Base-by-base conservation (phyloP, 2,113 vertebrate species). In the Catharus minimus region DNA sequence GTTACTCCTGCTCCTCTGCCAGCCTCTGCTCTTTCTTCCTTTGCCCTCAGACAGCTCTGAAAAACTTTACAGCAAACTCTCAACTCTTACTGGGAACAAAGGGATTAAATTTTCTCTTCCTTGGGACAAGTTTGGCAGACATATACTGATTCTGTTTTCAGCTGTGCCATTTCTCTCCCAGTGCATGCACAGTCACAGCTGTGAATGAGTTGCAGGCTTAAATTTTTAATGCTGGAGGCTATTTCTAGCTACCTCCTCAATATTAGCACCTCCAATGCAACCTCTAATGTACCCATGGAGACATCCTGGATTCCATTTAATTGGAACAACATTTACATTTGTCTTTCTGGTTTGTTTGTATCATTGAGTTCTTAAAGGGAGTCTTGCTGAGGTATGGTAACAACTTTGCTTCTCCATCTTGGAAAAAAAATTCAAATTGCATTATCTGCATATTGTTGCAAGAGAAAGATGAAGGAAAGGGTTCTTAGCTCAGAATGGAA, bases 211-310 rank as follows among this genome's bases (percentile, higher is more conserved):
- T 90, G 53, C 49, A 88, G 83, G 55, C 62, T 90, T 95, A 89
- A 95, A 95, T 95, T 97, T 96, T 95, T 94, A 95, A 94, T 94
- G 90, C 62, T 62, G 64, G 53, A 82, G 81, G 72, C 81, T 95
- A 87, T 92, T 92, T 88, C 71, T 89, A 79, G 88, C 87, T 88
- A 84, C 69, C 61, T 92, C 71, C 88, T 92, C 19, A 67, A 82
- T 64, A 69, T 80, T 82, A 56, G 58, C 52, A 94, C 83, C 90
- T 90, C 74, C 76, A 81, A 57, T 85, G 78, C 56, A 82, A 85
- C 90, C 69, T 50, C n/a, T 73, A 87, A 93, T 69, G 36, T 56
- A 84, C 89, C 88, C 86, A 79, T 0, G 1, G 91, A 92, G 86
- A 86, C 66, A 81, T 91, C 60, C 82, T 91, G 80, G 23, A 55